Conservation (phyloP, 2,113 vertebrate species). For the Urocitellus parryii region DNA sequence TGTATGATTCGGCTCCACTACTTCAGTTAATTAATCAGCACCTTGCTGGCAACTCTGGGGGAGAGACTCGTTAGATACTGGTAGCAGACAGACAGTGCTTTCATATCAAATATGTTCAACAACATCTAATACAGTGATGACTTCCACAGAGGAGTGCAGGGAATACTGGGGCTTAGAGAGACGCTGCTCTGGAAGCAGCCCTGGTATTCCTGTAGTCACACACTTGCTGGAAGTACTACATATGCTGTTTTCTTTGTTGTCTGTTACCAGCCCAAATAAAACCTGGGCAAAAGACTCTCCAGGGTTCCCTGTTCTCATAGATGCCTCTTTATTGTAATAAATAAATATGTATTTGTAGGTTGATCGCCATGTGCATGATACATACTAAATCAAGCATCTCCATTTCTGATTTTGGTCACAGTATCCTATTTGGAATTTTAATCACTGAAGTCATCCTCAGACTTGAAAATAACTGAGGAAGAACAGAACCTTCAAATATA, state of each 20-base stretch:
- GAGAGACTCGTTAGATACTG: constrained; percentile 90
- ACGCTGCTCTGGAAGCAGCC: constrained; percentile 47
- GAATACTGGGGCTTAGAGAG: constrained; percentile 60
- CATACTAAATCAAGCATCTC: constrained; percentile 58
- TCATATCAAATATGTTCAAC: constrained; percentile 90
- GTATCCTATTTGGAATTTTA: constrained; percentile 67
- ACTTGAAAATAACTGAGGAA: constrained; percentile 68
- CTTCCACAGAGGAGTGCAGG: constrained; percentile 82
- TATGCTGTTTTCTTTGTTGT: constrained; percentile 67
- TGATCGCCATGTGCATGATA: neutral
- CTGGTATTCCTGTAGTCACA: constrained; percentile 56
- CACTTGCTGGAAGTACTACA: constrained; percentile 8
- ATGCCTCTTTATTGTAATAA: constrained; percentile 27
- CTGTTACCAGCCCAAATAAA: constrained; percentile 50
- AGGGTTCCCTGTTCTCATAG: fast-evolving
- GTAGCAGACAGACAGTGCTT: constrained; percentile 89
- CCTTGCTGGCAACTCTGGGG: constrained; percentile 91
- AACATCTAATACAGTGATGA: constrained; percentile 84
- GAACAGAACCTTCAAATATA: constrained; percentile 72
- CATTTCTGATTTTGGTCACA: constrained; percentile 71
- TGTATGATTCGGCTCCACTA: constrained; percentile 90
- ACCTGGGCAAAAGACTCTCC: constrained; percentile 51
- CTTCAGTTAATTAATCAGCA: constrained; percentile 94
- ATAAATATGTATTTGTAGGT: neutral
- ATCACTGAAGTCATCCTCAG: constrained; percentile 61